Base-by-base conservation (phyloP, 2,113 vertebrate genomes). In the Dermatemys mawii region DNA sequence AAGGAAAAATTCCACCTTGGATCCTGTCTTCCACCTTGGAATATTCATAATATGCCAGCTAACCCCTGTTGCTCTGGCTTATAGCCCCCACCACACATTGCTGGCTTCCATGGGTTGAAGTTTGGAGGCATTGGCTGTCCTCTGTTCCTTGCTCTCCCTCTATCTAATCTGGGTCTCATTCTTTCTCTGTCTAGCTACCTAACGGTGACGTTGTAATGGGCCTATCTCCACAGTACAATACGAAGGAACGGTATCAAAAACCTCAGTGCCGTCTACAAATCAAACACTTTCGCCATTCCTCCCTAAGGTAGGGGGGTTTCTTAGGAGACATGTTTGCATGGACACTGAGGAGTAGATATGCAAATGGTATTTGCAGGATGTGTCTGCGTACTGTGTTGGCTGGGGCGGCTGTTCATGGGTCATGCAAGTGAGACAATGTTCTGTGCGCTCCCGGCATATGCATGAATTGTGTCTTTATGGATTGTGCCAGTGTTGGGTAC, bases 21-120 rank as follows among this genome's bases (percentile, higher is more conserved):
- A 90, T 50, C 83, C 63, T 38, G 63, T n/a, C 19, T 32, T 9
- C 35, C 53, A 29, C 1, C 1, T 41, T 38, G 57, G 80, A 82
- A 1, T 44, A 17, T 44, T 70, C 11, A 0, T 53, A 32, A 11
- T 21, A 11, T 46, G 60, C 76, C 75, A 49, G 83, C 49, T 54
- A 11, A 67, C 60, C 67, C 5, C 41, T 0, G 1, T 48, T 9
- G 44, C 21, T n/a, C 88, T 67, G 2, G 0, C 32, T 51, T 26
- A 83, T 29, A 27, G 27, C 84, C 35, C 41, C 22, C 8, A 3
- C 13, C 78, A 86, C 76, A 11, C 26, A 0, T 76, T 21, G 55
- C 38, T 86, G 38, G 67, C 86, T 53, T 12, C 78, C 6, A 54
- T 38, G 29, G 60, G 41, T 10, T 78, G 78, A 48, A 91, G 48